These are phyloP conservation scores for Peromyscus maniculatus DNA, from an alignment of 2,113 vertebrate genomes.

Conservation along the genomic window DNA sequence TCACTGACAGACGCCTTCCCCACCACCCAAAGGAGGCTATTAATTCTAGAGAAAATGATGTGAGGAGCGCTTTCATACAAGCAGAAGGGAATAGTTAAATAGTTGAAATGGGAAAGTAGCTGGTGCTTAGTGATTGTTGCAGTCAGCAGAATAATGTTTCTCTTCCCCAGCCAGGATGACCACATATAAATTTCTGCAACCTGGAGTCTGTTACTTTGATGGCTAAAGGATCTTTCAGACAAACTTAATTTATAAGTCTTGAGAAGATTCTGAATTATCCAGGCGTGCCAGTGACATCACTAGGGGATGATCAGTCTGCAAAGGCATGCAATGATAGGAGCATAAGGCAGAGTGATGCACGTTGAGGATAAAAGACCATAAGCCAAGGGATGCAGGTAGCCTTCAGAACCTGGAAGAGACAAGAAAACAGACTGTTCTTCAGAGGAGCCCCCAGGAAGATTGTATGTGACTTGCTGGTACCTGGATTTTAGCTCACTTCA, in stretches of 20 bases:
- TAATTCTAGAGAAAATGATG: neutral
- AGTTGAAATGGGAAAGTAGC: neutral
- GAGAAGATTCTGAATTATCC: neutral
- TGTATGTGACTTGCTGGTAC: neutral
- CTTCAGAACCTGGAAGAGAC: neutral
- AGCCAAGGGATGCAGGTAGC: neutral
- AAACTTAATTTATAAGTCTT: neutral
- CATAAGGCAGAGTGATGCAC: no score
- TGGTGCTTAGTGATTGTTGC: neutral
- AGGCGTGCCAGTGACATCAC: neutral
- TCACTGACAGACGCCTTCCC: neutral
- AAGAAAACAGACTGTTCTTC: neutral
- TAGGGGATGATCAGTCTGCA: neutral
- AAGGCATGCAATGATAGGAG: neutral
- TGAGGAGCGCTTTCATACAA: neutral
- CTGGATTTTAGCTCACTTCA: neutral
- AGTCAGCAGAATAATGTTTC: neutral
- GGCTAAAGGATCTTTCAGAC: neutral
- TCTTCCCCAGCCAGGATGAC: no score
- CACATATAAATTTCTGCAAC: neutral
- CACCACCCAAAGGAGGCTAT: neutral
- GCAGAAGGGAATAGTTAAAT: neutral
- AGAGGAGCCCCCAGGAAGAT: neutral
- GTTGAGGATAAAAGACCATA: neutral
- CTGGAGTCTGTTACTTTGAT: neutral